phyloP scores from a whole-genome alignment of 2,888 invertebrate genomes.

The Nomada goodeniana region DNA sequence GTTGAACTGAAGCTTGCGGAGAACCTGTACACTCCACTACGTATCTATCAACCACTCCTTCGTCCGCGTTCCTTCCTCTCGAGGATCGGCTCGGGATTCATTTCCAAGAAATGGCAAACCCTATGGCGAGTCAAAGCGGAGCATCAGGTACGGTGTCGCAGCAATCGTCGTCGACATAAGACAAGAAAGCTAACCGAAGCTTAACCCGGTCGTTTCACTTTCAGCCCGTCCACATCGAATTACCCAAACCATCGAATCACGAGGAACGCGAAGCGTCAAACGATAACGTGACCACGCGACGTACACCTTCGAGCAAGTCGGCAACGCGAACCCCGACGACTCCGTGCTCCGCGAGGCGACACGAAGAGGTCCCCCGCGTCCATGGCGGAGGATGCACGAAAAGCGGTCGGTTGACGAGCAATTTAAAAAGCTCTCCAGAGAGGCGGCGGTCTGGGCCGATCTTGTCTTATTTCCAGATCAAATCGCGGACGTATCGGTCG shows the following conservation, averaged over 20 bases:
- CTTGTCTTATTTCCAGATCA: slow-evolving; percentile 64
- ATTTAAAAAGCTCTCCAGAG: slow-evolving; percentile 31
- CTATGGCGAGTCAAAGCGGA: background rate
- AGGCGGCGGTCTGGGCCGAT: slow-evolving; percentile 9
- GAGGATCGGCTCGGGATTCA: background rate
- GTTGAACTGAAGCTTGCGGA: no score
- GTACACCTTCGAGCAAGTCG: background rate
- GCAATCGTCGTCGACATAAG: no score
- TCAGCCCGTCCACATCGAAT: background rate
- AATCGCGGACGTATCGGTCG: slow-evolving; percentile 58
- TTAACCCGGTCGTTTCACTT: background rate
- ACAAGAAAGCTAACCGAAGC: background rate
- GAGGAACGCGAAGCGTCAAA: slow-evolving; percentile 3
- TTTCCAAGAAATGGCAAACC: background rate
- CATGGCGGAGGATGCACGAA: background rate
- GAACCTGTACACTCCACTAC: background rate
- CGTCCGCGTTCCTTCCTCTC: background rate
- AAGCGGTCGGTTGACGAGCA: background rate
- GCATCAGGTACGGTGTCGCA: background rate
- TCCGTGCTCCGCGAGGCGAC: slow-evolving; percentile 4
- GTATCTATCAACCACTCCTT: no score
- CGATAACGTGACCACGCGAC: no score
- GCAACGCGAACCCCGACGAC: background rate
- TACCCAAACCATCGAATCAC: background rate
- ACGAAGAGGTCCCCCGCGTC: background rate